A percentile compares a stretch with the other conserved stretches of the same genome.
Evolutionary conservation across 2,888 invertebrate species (phyloP).

Genomic region (Unio delphinus): DNA sequence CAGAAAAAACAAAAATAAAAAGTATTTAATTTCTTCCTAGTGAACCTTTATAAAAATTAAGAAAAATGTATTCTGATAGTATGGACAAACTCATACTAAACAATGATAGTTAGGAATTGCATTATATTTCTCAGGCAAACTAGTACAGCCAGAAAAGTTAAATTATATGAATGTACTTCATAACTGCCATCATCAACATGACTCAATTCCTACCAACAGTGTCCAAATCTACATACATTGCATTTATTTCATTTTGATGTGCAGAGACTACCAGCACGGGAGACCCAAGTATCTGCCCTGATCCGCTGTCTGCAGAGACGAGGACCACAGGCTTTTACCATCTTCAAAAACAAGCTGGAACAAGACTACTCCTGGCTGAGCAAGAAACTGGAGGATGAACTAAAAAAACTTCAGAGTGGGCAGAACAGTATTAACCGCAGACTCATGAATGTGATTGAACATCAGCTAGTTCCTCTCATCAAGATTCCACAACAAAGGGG

Average conservation of each 20-base stretch:
- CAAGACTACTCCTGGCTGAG: constrained; percentile 56
- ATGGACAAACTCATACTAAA: too few relatives aligned
- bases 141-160: too few relatives aligned
- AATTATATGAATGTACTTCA: too few relatives aligned
- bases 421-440: constrained; percentile 28
- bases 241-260: constrained; percentile 1
- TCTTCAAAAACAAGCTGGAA: constrained; percentile 47
- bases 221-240: background rate
- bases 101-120: too few relatives aligned
- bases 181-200: background rate
- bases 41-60: too few relatives aligned
- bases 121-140: too few relatives aligned
- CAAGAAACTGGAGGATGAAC: constrained; percentile 37
- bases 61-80: too few relatives aligned
- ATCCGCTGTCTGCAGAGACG: constrained; percentile 48
- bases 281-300: constrained; percentile 45
- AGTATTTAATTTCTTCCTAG: too few relatives aligned
- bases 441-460: constrained; percentile 18
- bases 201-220: background rate
- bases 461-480: constrained; percentile 26
- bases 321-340: constrained; percentile 49
- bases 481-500: constrained; percentile 6
- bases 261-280: constrained; percentile 40
- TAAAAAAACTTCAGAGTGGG: constrained; percentile 28
- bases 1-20: too few relatives aligned